Conservation (phyloP, 2,797 vertebrate species). For the Anguilla pacifica region DNA sequence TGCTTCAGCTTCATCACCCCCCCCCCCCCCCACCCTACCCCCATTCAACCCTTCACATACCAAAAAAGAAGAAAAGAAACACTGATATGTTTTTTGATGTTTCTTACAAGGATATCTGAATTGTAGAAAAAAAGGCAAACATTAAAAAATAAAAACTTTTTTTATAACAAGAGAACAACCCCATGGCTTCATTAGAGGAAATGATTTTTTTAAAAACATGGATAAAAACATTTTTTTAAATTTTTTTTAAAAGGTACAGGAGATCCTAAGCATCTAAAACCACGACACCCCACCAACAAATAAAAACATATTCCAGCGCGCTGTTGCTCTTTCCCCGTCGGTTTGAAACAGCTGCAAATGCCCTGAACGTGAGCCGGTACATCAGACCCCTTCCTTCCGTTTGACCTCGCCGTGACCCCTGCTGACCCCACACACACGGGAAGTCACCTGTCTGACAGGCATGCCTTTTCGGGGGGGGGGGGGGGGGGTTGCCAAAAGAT, state of each 20-base stretch:
- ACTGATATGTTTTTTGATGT: slow-evolving; percentile 62
- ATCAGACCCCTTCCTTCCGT: neutral
- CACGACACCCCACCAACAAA: slow-evolving; percentile 37
- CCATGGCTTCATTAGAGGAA: slow-evolving; percentile 55
- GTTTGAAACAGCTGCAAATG: neutral
- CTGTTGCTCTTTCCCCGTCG: slow-evolving; percentile 4
- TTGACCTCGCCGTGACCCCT: neutral
- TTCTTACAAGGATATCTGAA: slow-evolving; percentile 47
- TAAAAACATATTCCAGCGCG: neutral
- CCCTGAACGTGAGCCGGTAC: neutral
- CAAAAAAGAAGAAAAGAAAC: slow-evolving; percentile 32
- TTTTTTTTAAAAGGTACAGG: slow-evolving; percentile 20
- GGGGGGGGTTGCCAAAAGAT: slow-evolving; percentile 23
- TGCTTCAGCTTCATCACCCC: slow-evolving; percentile 80
- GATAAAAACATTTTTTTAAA: slow-evolving; percentile 24
- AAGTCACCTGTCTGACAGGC: slow-evolving; percentile 6
- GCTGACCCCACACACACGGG: neutral
- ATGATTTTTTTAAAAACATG: slow-evolving; percentile 37
- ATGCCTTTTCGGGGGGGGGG: neutral
- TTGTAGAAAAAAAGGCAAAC: slow-evolving; percentile 48
- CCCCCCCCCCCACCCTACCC: slow-evolving; percentile 36
- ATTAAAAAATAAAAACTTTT: slow-evolving; percentile 36
- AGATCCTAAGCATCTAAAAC: slow-evolving; percentile 33
- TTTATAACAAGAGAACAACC: slow-evolving; percentile 36
- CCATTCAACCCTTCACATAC: slow-evolving; percentile 40